Percentiles rank a stretch among this genome's conserved stretches.
These are phyloP conservation scores for Lycaon pictus DNA, from an alignment of 2,113 vertebrate species.

Conservation along the genomic window DNA sequence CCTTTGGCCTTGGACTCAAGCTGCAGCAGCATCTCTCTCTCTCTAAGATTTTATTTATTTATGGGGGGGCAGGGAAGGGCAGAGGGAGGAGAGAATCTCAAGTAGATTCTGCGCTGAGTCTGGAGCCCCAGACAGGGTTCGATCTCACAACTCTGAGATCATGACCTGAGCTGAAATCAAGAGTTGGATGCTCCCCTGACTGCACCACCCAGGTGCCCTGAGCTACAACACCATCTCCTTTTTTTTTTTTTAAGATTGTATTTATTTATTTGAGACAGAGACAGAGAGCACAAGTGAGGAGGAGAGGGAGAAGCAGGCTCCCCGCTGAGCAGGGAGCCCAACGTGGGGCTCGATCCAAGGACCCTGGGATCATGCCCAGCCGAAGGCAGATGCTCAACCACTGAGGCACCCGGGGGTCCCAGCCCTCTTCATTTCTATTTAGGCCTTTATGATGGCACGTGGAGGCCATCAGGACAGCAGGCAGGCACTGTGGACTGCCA, in stretches of 20 bases:
- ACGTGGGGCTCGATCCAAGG: no score
- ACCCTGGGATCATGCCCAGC: no score
- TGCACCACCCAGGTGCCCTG: not conserved
- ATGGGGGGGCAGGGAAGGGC: not conserved
- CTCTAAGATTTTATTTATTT: not conserved
- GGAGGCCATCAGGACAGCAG: not conserved
- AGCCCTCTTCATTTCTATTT: not conserved
- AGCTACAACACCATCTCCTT: no score
- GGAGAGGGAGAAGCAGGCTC: no score
- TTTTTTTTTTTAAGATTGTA: no score
- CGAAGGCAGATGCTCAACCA: no score
- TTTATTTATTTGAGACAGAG: no score
- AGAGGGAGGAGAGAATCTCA: not conserved
- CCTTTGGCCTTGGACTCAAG: not conserved
- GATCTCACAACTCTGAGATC: not conserved
- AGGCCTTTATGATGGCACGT: not conserved
- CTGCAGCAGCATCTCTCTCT: not conserved
- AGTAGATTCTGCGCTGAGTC: not conserved
- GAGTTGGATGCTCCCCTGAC: not conserved
- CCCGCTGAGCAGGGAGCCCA: no score
- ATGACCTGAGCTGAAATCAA: not conserved
- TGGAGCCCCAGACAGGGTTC: not conserved
- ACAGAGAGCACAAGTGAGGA: no score
- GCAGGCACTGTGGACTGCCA: not conserved
- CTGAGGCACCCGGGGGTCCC: no score